Evolutionary conservation across 2,888 invertebrate species (phyloP), one percentile per base, ranked within the genome.

Genomic region (Aethes cnicana): DNA sequence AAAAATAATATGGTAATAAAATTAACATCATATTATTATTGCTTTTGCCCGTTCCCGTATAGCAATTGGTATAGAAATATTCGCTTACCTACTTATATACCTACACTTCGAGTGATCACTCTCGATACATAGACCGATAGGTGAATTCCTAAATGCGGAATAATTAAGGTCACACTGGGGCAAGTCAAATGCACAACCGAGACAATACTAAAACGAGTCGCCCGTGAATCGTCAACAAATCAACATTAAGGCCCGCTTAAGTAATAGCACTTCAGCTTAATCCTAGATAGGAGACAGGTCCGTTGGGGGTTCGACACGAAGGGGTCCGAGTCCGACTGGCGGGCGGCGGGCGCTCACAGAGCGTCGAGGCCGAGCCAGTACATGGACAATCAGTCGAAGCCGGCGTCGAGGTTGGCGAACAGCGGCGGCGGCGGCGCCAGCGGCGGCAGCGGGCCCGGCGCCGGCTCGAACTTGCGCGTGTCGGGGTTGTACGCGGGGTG

Each of bases 401-500:
- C 76, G 71, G 81, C 86, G 90, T 92, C 91, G 74, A 91, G 89
- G 77, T 91, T 90, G 81, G 88, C 90, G 76, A 91, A 79, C 84
- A 89, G 90, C 20, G 91, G 91, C 74, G 90, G 89, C 68, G 90
- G 88, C 55, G 85, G 90, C 74, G 87, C 81, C 72, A 89, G 33
- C 36, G 91, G 76, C 64, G 87, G 87, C 63, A 90, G 66, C 73
- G 75, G 55, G 84, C 73, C 42, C 59, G 90, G 77, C 69, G 91
- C 87, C 85, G 93, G 92, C 84, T 95, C 95, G 90, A 95, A 95
- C 91, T 95, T 95, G 91, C 95, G 93, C 86, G 95, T 95, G 91
- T 95, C 95, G 65, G 95, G 94, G 89, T 94, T 95, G 91, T 93
- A 94, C 86, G 93, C 93, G 86, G 96, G 95, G 91, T 96, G 96